Conservation (phyloP, 92 coral and sea anemone genomes). For the Heliopora coerulea region DNA sequence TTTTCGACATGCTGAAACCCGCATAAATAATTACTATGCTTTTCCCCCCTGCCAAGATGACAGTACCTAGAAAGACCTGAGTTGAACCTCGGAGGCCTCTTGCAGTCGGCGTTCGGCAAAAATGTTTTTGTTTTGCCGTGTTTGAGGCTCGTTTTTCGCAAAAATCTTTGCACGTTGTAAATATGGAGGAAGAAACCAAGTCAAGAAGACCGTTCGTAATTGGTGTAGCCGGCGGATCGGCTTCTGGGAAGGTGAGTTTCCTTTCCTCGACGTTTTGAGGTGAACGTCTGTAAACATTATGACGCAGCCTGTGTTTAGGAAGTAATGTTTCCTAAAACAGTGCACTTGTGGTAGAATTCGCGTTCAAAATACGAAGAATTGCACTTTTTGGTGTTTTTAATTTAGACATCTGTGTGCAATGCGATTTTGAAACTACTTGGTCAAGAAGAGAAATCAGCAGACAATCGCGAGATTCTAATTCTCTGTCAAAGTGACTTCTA, state of each 20-base stretch:
- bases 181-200: constrained; percentile 42
- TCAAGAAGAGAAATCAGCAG: constrained; percentile 71
- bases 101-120: neutral
- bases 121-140: neutral
- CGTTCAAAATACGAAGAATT: neutral
- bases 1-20: too few relatives aligned
- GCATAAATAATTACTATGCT: too few relatives aligned
- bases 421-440: constrained; percentile 86
- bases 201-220: constrained; percentile 84
- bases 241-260: constrained; percentile 91
- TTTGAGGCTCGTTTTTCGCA: neutral
- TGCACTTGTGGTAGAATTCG: too few relatives aligned
- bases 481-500: constrained; percentile 91
- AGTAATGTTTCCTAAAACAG: neutral
- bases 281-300: neutral
- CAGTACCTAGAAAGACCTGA: too few relatives aligned
- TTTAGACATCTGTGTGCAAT: constrained; percentile 88
- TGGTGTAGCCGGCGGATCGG: constrained; percentile 99
- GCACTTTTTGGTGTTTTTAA: neutral
- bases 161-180: too few relatives aligned
- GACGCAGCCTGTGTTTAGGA: neutral
- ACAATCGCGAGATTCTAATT: constrained; percentile 73
- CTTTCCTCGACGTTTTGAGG: neutral
- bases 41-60: too few relatives aligned
- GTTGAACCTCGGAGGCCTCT: too few relatives aligned